A percentile compares a stretch with the other conserved stretches of the same genome.
These are phyloP conservation scores for Calliopsis andreniformis DNA, from an alignment of 1,140 invertebrate genomes.

Conservation along the genomic window DNA sequence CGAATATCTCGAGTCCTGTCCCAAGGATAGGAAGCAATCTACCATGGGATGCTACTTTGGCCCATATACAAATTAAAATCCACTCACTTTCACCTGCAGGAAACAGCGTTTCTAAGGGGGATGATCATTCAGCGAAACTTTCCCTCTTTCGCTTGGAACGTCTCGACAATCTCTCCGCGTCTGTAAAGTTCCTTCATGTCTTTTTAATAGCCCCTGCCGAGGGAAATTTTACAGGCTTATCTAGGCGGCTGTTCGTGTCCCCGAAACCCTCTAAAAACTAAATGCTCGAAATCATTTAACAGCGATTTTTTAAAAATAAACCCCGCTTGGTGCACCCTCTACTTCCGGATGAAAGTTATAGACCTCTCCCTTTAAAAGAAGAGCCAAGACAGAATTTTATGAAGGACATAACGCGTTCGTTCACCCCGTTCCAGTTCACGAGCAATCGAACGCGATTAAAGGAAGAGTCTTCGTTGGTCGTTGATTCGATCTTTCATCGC, in stretches of 20 bases:
- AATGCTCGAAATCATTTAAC: too few species aligned
- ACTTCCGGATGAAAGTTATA: too few species aligned
- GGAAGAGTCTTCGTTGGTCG: background rate
- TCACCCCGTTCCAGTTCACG: background rate
- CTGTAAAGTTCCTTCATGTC: constrained; percentile 41
- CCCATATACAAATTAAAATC: too few species aligned
- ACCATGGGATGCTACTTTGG: background rate
- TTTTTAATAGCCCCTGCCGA: constrained; percentile 4
- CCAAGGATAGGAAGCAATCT: background rate
- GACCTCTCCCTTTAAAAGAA: too few species aligned
- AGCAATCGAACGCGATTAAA: background rate
- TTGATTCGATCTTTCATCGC: constrained; percentile 7
- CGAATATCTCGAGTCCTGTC: background rate
- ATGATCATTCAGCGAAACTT: constrained; percentile 3
- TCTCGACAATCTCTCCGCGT: background rate
- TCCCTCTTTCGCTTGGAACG: background rate
- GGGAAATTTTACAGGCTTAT: constrained; percentile 9
- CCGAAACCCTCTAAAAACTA: too few species aligned
- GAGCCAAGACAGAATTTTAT: background rate
- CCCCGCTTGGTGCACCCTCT: too few species aligned
- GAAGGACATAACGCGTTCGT: too few species aligned
- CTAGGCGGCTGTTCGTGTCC: background rate
- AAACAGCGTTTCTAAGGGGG: background rate
- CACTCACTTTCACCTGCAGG: too few species aligned
- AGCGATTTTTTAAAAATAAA: too few species aligned